Conservation (phyloP, 1,140 invertebrate genomes). For the Lepidostoma basale region DNA sequence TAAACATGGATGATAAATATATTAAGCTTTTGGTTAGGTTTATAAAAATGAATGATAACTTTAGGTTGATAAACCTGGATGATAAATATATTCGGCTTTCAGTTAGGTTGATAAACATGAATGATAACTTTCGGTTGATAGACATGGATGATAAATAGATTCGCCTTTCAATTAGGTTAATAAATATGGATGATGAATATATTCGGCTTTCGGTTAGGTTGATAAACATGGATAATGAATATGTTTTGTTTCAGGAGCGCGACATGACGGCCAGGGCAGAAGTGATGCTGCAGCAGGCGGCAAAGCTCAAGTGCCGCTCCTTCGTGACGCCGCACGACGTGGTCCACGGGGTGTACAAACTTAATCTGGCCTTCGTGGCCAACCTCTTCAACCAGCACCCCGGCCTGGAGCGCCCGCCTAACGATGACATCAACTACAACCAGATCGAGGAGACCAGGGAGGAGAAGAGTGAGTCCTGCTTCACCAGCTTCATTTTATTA, state of each 20-base stretch:
- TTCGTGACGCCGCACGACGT: conserved; percentile 96
- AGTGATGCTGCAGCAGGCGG: conserved; percentile 94
- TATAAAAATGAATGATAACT: too few species aligned
- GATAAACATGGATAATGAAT: too few species aligned
- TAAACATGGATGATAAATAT: too few species aligned
- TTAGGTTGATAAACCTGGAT: too few species aligned
- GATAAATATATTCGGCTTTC: too few species aligned
- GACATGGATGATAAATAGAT: too few species aligned
- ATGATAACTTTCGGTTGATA: too few species aligned
- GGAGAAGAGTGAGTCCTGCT: conserved; percentile 77
- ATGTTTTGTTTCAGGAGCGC: conserved; percentile 65
- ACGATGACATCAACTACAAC: conserved; percentile 72
- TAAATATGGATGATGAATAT: too few species aligned
- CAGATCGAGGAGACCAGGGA: conserved; percentile 92
- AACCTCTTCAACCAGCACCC: conserved; percentile 99
- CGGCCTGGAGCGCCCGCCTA: conserved; percentile 78
- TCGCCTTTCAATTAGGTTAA: too few species aligned
- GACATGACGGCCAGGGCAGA: conserved; percentile 87
- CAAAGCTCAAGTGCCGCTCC: conserved; percentile 91
- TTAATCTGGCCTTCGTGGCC: conserved; percentile 98
- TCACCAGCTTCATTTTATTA: neutral
- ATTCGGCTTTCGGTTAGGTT: too few species aligned
- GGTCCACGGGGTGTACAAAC: conserved; percentile 94
- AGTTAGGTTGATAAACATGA: too few species aligned
- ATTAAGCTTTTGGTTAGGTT: too few species aligned